phyloP scores from a whole-genome alignment of 2,113 vertebrate species.

The Gasterosteus nipponicus region DNA sequence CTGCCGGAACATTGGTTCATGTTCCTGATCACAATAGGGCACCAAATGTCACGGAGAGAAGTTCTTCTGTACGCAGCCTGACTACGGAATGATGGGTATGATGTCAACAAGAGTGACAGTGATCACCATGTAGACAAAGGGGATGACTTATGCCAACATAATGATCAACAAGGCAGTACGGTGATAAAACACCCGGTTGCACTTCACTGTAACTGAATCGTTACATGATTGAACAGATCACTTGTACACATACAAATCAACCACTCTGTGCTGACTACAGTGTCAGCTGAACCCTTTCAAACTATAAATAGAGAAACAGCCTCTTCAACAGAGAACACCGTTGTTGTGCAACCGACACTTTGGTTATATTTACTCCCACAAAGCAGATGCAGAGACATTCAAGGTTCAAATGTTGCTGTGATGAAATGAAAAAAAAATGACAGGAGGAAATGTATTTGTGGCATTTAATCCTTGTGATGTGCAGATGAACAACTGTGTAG shows the following conservation, averaged over 20 bases:
- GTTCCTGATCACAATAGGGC: conserved; percentile 15
- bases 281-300: neutral
- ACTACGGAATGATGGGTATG: neutral
- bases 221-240: conserved; percentile 1
- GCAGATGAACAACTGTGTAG: neutral
- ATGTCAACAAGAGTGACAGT: conserved; percentile 8
- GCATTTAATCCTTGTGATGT: neutral
- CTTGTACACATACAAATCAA: neutral
- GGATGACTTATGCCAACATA: conserved; percentile 11
- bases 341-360: neutral
- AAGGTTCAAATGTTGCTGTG: neutral
- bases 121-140: conserved; percentile 13
- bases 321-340: too few relatives aligned
- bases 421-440: neutral
- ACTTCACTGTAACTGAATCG: conserved; percentile 12
- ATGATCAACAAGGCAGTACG: neutral
- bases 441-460: neutral
- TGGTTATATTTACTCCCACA: conserved; percentile 6
- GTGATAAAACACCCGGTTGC: neutral
- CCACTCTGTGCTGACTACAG: neutral
- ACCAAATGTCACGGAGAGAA: conserved; percentile 2
- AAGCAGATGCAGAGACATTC: neutral
- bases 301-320: too few relatives aligned
- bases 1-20: conserved; percentile 42
- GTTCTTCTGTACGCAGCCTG: conserved; percentile 7